A percentile compares a stretch with the other conserved stretches of the same genome.
phyloP scores from a whole-genome alignment of 2,888 invertebrate genomes.

The Nomada fucata region DNA sequence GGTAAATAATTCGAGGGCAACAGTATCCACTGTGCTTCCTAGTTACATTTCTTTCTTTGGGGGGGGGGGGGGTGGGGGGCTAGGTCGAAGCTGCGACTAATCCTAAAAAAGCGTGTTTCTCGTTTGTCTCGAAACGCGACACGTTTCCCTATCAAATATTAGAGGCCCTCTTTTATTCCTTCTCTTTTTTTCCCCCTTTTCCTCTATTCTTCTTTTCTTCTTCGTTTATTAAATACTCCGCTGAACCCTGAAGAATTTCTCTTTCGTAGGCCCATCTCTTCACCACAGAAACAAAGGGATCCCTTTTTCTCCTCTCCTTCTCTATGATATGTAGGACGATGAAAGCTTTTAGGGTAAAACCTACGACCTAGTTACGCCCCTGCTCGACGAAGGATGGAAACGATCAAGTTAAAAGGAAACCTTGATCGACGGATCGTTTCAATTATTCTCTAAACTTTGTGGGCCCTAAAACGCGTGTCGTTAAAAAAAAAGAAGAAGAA shows the following conservation, averaged over 20 bases:
- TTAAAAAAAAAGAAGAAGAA: not conserved
- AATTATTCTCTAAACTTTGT: not conserved
- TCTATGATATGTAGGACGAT: conserved; percentile 79
- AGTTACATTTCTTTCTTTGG: conserved; percentile 20
- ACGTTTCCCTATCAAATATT: conserved; percentile 61
- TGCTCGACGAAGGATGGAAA: conserved; percentile 63
- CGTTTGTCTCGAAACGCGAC: conserved; percentile 56
- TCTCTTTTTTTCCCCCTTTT: not conserved
- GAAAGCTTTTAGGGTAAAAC: conserved; percentile 73
- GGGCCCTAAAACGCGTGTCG: not conserved
- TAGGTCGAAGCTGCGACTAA: conserved; percentile 68
- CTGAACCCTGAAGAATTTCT: conserved; percentile 35
- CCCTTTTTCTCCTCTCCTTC: conserved; percentile 33
- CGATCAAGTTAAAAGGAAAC: conserved; percentile 34
- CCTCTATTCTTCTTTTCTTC: conserved; percentile 11
- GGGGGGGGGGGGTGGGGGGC: conserved; percentile 18
- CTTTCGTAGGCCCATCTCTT: conserved; percentile 56
- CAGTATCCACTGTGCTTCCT: conserved; percentile 30
- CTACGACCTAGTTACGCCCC: conserved; percentile 67
- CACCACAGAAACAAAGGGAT: conserved; percentile 54
- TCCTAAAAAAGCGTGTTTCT: conserved; percentile 71
- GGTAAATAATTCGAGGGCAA: conserved; percentile 38
- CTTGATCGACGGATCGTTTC: conserved; percentile 30
- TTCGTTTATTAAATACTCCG: conserved; percentile 21
- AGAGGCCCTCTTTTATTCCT: conserved; percentile 68